Conservation (phyloP, 1,140 invertebrate species). For the Armadillidium nasatum region DNA sequence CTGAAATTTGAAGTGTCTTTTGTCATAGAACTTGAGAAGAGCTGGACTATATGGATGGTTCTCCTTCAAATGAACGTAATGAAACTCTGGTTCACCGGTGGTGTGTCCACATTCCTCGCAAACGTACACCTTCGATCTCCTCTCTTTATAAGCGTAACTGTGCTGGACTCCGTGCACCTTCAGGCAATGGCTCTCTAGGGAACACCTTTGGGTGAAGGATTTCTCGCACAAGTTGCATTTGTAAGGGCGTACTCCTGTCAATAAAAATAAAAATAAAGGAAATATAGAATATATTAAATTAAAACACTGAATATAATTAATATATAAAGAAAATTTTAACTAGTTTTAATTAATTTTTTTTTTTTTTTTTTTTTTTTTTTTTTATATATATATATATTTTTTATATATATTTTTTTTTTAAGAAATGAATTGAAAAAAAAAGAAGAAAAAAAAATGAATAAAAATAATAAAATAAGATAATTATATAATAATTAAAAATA, state of each 20-base stretch:
- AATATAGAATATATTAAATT: neutral
- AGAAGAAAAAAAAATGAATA: too few relatives aligned
- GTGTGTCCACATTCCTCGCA: slow-evolving; percentile 99
- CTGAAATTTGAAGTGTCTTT: slow-evolving; percentile 95
- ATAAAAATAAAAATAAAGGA: slow-evolving; percentile 49
- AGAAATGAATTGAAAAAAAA: too few relatives aligned
- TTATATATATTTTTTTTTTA: too few relatives aligned
- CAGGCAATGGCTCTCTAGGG: slow-evolving; percentile 93
- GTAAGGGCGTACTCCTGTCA: slow-evolving; percentile 87
- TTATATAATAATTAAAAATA: too few relatives aligned
- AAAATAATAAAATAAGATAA: too few relatives aligned
- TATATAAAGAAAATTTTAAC: too few relatives aligned
- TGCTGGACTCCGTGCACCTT: slow-evolving; percentile 98
- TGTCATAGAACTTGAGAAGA: slow-evolving; percentile 93
- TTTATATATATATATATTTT: too few relatives aligned
- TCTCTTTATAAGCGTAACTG: slow-evolving; percentile 95
- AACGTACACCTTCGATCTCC: slow-evolving; percentile 95
- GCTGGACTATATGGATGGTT: slow-evolving; percentile 94
- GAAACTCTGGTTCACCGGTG: slow-evolving; percentile 88
- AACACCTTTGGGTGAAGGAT: slow-evolving; percentile 99
- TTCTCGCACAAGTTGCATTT: slow-evolving; percentile 98
- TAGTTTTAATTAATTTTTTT: too few relatives aligned
- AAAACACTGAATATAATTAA: too few relatives aligned
- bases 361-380: too few relatives aligned
- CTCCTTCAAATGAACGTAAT: slow-evolving; percentile 91